Conservation (phyloP, 2,888 invertebrate species). For the Drosophila trichaetosa region DNA sequence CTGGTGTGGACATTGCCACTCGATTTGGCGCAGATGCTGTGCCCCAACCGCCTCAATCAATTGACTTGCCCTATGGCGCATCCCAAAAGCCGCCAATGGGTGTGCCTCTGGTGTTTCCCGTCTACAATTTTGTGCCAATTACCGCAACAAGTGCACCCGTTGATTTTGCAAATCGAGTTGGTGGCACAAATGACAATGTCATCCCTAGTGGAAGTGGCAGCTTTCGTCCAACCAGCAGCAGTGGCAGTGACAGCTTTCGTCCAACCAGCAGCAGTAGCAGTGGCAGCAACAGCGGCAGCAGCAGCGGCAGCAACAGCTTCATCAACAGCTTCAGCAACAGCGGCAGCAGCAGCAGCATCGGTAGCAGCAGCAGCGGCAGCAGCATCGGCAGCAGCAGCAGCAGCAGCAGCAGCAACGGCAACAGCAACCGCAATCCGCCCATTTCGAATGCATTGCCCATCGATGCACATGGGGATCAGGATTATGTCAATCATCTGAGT, state of each 20-base stretch:
- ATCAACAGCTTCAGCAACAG: constrained; percentile 3
- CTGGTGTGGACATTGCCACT: constrained; percentile 82
- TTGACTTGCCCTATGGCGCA: constrained; percentile 59
- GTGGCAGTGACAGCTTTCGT: background rate
- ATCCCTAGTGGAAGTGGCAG: constrained; percentile 14
- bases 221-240: background rate
- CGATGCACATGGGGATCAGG: constrained; percentile 88
- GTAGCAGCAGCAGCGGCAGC: background rate
- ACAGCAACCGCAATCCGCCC: background rate
- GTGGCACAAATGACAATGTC: constrained; percentile 21
- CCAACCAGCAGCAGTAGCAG: background rate
- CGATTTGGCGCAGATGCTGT: constrained; percentile 86
- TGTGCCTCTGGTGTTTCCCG: constrained; percentile 70
- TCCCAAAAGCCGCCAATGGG: constrained; percentile 78
- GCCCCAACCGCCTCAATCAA: constrained; percentile 82
- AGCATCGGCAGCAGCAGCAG: background rate
- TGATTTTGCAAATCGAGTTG: constrained; percentile 64
- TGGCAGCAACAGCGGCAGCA: too few relatives aligned
- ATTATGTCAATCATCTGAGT: constrained; percentile 88
- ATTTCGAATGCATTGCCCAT: constrained; percentile 85
- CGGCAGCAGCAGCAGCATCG: background rate
- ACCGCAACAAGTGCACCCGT: constrained; percentile 5
- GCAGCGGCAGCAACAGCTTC: background rate
- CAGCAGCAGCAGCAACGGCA: background rate
- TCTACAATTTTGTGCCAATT: constrained; percentile 26